Percentiles rank a stretch among this genome's conserved stretches.
Conservation (phyloP, 1,140 invertebrate genomes). For the Cydia splendana region DNA sequence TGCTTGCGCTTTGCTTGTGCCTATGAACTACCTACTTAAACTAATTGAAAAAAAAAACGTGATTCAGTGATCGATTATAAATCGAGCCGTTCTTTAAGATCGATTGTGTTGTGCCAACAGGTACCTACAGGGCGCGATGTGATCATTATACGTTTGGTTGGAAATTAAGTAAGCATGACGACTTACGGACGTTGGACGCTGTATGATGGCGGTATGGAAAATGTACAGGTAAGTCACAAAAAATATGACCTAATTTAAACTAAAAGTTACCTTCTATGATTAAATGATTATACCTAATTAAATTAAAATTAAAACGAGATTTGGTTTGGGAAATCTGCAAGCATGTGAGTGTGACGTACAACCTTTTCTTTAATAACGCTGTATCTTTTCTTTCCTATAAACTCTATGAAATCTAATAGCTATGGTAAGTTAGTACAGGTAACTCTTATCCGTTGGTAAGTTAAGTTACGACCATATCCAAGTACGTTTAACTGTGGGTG, state of each 20-base stretch:
- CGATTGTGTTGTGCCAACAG: conserved; percentile 11
- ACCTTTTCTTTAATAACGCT: too few relatives aligned
- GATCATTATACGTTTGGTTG: neutral
- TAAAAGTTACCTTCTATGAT: neutral
- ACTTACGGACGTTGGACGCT: conserved; percentile 70
- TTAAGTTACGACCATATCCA: too few relatives aligned
- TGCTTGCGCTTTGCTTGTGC: conserved; percentile 25
- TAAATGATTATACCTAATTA: too few relatives aligned
- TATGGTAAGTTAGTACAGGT: too few relatives aligned
- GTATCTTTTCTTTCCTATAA: too few relatives aligned
- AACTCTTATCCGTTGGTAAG: too few relatives aligned
- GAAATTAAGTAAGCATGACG: conserved; percentile 53
- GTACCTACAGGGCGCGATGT: conserved; percentile 11
- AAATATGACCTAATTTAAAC: neutral
- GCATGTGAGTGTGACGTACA: too few relatives aligned
- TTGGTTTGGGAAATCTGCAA: too few relatives aligned
- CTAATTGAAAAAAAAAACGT: neutral
- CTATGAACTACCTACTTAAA: conserved; percentile 1
- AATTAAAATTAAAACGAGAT: too few relatives aligned
- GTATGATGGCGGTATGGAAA: conserved; percentile 60
- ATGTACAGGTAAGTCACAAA: conserved; percentile 59
- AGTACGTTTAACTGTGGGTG: too few relatives aligned
- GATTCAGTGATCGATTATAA: neutral
- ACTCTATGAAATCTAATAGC: too few relatives aligned
- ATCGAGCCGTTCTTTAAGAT: neutral